Evolutionary conservation across 2,797 vertebrate species (phyloP), one percentile per base, ranked within the genome.

Genomic region (Tragopan temminckii): DNA sequence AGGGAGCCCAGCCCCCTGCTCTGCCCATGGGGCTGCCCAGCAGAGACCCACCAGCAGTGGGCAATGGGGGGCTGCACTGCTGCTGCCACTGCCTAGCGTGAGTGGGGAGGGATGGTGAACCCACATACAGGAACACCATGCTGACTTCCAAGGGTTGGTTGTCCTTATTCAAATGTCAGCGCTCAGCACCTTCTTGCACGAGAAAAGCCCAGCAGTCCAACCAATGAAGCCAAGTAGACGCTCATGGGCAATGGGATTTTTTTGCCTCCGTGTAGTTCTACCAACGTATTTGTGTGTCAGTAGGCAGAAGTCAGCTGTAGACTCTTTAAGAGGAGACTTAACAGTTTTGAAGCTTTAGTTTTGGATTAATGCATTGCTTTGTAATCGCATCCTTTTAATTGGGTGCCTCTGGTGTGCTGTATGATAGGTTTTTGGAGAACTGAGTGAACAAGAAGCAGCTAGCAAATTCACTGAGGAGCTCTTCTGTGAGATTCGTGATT

Each of bases 361-460:
- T 50, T 31, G 33, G 27, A 6, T 4, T 40, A 4, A 2, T 11
- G 45, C 11, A 21, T 8, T 40, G 20, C 25, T 74, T 57, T 53
- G 24, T 57, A 48, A 64, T 45, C 6, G 1, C 1, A 0, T 11
- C 1, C 58, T 71, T 67, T 62, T 62, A 4, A 2, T 3, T 1
- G 20, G 35, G 1, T 61, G 16, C 6, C 6, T 45, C 46, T 5
- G 8, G 1, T 23, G 48, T 23, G 3, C 59, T 42, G 5, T 20
- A 1, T 5, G 31, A 9, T 35, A 55, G 48, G 10, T 24, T 27
- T 5, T 13, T 25, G 61, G 35, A 66, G 24, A 43, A 8, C 25
- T 20, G 35, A 6, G 46, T 29, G n/a, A 64, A 18, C 18, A 42
- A 80, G 20, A 2, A 82, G 40, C 25, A 59, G 16, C 33, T 40